These are phyloP conservation scores for Cloeon dipterum DNA, from an alignment of 2,888 invertebrate species.

Conservation along the genomic window DNA sequence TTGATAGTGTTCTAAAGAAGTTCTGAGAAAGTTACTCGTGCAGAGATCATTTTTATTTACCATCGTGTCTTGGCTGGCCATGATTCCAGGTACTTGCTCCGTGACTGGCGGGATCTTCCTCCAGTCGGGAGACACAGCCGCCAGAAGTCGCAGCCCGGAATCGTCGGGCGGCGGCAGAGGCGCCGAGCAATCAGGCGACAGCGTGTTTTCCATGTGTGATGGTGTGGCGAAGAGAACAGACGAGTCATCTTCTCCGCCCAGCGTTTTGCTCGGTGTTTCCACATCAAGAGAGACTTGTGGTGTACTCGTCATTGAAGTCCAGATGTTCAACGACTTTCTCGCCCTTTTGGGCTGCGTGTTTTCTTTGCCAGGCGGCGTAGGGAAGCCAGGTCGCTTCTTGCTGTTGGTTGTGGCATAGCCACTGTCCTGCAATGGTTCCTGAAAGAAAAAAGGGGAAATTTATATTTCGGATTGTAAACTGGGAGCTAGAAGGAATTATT, in stretches of 20 bases:
- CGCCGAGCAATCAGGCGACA: not conserved
- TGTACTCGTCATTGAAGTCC: constrained; percentile 31
- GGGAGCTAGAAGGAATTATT: no score
- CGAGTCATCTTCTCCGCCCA: constrained; percentile 49
- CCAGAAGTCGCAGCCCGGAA: not conserved
- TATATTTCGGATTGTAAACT: no score
- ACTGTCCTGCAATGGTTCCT: constrained; percentile 21
- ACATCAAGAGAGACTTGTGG: constrained; percentile 41
- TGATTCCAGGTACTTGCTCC: no score
- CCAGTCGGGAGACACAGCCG: not conserved
- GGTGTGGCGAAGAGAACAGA: constrained; percentile 70
- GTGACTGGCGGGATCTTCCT: not conserved
- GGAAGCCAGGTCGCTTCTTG: constrained; percentile 14
- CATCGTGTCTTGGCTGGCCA: no score
- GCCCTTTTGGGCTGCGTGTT: constrained; percentile 50
- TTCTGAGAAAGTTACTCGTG: no score
- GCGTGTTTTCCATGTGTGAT: constrained; percentile 26
- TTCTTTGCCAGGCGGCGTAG: constrained; percentile 30
- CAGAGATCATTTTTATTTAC: no score
- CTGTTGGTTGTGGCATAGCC: constrained; percentile 27
- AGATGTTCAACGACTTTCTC: constrained; percentile 50
- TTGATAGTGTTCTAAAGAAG: no score
- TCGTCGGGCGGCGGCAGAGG: not conserved
- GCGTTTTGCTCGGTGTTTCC: constrained; percentile 74
- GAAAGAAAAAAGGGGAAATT: no score